Conservation (phyloP, 2,797 vertebrate genomes). For the Arrhamphus sclerolepis region DNA sequence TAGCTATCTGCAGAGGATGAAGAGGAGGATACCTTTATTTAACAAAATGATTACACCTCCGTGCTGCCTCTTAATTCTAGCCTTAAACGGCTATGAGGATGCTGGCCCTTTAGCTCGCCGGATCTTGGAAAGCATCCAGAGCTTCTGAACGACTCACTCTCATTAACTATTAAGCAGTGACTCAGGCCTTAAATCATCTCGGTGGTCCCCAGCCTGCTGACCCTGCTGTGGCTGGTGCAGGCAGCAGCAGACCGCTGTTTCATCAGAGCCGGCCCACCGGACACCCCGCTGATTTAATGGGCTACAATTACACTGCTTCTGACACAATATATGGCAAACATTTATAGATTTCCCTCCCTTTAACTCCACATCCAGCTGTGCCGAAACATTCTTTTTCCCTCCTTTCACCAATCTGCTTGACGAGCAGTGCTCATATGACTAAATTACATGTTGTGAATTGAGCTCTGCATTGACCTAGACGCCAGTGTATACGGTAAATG, state of each 20-base stretch:
- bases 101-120: conserved; percentile 41
- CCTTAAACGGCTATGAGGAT: conserved; percentile 29
- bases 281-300: conserved; percentile 73
- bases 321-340: conserved; percentile 72
- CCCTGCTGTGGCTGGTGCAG: conserved; percentile 64
- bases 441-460: conserved; percentile 53
- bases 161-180: conserved; percentile 75
- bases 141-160: conserved; percentile 56
- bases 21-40: conserved; percentile 48
- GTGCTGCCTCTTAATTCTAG: conserved; percentile 45
- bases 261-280: conserved; percentile 57
- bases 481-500: conserved; percentile 28
- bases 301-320: conserved; percentile 70
- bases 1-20: conserved; percentile 36
- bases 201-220: conserved; percentile 66
- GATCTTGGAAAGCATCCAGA: conserved; percentile 55
- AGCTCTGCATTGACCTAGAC: conserved; percentile 17
- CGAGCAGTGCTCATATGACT: conserved; percentile 26
- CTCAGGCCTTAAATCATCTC: conserved; percentile 65
- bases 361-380: conserved; percentile 38
- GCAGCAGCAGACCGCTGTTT: conserved; percentile 51
- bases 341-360: conserved; percentile 70
- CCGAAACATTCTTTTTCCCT: conserved; percentile 6
- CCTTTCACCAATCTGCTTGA: conserved; percentile 30
- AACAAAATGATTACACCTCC: conserved; percentile 61